Percentiles rank a stretch among this genome's conserved stretches.
These are phyloP conservation scores for Drosophila flavopinicola DNA, from an alignment of 2,888 invertebrate genomes.

Conservation along the genomic window DNA sequence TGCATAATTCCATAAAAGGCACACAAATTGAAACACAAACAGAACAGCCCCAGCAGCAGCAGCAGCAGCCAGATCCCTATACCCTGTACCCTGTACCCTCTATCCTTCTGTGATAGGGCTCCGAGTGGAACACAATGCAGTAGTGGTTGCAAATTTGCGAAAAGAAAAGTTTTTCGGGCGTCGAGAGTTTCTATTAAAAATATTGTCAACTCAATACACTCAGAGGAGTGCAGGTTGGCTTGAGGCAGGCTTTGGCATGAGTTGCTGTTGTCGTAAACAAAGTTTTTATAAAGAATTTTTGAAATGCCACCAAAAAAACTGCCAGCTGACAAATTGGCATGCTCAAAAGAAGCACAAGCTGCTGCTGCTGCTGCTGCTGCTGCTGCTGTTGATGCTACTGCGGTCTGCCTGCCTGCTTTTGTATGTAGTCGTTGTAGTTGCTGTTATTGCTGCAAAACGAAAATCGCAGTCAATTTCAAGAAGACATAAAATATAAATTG, in stretches of 20 bases:
- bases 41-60: constrained; percentile 33
- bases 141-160: constrained; percentile 57
- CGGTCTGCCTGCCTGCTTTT: constrained; percentile 24
- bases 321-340: constrained; percentile 79
- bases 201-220: constrained; percentile 79
- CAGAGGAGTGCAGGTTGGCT: constrained; percentile 11
- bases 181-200: constrained; percentile 77
- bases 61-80: no score
- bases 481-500: constrained; percentile 77
- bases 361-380: constrained; percentile 17
- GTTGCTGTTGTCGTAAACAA: constrained; percentile 78
- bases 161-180: constrained; percentile 62
- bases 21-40: constrained; percentile 78
- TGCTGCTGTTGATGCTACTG: constrained; percentile 17
- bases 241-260: constrained; percentile 42
- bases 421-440: neutral
- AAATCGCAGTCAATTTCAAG: constrained; percentile 68
- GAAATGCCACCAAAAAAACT: constrained; percentile 54
- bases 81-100: constrained; percentile 4
- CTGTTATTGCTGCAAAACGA: constrained; percentile 31
- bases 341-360: constrained; percentile 52
- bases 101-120: constrained; percentile 10
- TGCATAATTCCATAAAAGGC: constrained; percentile 78
- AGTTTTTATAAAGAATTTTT: constrained; percentile 77
- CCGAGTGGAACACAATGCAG: constrained; percentile 40